A percentile compares a stretch with the other conserved stretches of the same genome.
phyloP scores from a whole-genome alignment of 2,797 vertebrate species.

The Acestrorhynchus altus region DNA sequence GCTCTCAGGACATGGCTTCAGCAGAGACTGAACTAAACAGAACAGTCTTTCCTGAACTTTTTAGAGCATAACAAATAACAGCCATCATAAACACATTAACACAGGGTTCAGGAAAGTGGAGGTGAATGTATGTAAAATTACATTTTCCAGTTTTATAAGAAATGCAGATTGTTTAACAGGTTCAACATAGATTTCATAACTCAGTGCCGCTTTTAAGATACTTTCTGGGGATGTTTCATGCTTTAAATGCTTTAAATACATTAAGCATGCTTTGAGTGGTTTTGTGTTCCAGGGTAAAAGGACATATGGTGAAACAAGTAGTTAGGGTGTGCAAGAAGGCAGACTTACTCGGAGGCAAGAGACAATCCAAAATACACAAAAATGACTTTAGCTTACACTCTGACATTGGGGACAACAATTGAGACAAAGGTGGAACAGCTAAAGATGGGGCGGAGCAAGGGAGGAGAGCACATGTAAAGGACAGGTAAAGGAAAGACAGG shows the following conservation, averaged over 20 bases:
- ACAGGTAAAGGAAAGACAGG: too few species aligned
- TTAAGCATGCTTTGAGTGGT: constrained; percentile 40
- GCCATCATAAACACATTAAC: background rate
- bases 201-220: constrained; percentile 1
- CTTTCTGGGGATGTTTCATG: background rate
- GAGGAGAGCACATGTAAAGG: too few species aligned
- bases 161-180: background rate
- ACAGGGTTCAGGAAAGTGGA: background rate
- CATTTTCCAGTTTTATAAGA: background rate
- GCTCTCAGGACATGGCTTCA: constrained; percentile 73
- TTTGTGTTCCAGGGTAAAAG: constrained; percentile 20
- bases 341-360: too few species aligned
- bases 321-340: too few species aligned
- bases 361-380: too few species aligned
- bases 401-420: too few species aligned
- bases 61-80: constrained; percentile 3
- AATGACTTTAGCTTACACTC: too few species aligned
- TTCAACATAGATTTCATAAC: background rate
- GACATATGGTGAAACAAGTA: constrained; percentile 4
- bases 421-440: too few species aligned
- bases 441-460: too few species aligned
- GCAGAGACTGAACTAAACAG: constrained; percentile 54
- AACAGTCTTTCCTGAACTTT: background rate
- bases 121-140: constrained; percentile 16
- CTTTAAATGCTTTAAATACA: too few species aligned